phyloP scores from a whole-genome alignment of 1,140 invertebrate species.

The Sitodiplosis mosellana region DNA sequence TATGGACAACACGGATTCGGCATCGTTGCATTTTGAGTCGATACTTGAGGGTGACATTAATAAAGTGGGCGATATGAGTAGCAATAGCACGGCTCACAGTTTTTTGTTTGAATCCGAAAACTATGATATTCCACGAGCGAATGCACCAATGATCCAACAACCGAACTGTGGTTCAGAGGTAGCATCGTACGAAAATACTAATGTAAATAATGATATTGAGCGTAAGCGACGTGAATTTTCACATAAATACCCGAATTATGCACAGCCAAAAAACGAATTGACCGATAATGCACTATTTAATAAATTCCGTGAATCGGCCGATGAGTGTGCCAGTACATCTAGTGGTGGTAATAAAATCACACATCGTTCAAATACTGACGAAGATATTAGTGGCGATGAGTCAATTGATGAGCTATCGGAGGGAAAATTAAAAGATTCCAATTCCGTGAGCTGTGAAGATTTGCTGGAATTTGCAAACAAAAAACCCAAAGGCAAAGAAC shows the following conservation, averaged over 20 bases:
- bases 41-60: slow-evolving; percentile 18
- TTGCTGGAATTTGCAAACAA: slow-evolving; percentile 76
- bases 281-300: slow-evolving; percentile 24
- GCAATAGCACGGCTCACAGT: slow-evolving; percentile 19
- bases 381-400: slow-evolving; percentile 5
- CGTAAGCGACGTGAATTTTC: slow-evolving; percentile 5
- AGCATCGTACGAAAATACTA: slow-evolving; percentile 14
- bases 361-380: background rate
- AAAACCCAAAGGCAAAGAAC: slow-evolving; percentile 61
- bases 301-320: slow-evolving; percentile 22
- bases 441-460: slow-evolving; percentile 85
- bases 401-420: background rate
- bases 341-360: background rate
- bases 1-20: slow-evolving; percentile 12
- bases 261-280: slow-evolving; percentile 16
- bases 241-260: slow-evolving; percentile 1
- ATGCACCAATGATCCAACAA: background rate
- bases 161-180: too few species aligned
- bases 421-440: slow-evolving; percentile 22
- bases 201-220: slow-evolving; percentile 18
- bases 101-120: slow-evolving; percentile 7
- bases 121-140: background rate
- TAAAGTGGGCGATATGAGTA: slow-evolving; percentile 9
- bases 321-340: slow-evolving; percentile 10
- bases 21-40: slow-evolving; percentile 22